Evolutionary conservation across 2,113 vertebrate genomes (phyloP).

Genomic region (Chionodraco myersi): DNA sequence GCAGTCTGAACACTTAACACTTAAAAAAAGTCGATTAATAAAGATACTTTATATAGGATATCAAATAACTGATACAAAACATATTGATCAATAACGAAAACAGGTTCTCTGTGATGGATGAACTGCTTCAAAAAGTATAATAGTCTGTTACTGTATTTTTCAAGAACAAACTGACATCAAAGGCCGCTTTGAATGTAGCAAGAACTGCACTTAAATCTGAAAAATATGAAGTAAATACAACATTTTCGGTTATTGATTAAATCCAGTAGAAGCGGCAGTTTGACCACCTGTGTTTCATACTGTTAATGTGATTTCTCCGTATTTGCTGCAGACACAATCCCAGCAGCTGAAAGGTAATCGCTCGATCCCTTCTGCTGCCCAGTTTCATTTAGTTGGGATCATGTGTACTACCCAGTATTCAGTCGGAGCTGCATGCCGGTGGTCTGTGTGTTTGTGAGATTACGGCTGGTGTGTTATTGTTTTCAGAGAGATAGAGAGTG

Average conservation of each 20-base stretch:
- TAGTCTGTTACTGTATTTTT: not conserved
- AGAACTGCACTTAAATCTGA: not conserved
- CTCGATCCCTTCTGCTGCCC: conserved; percentile 18
- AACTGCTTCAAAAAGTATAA: not conserved
- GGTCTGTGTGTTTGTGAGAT: conserved; percentile 31
- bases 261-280: not conserved
- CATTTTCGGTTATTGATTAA: not conserved
- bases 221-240: not conserved
- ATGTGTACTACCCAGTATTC: not conserved
- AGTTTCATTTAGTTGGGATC: conserved; percentile 1
- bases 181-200: not conserved
- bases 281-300: not conserved
- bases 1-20: not conserved
- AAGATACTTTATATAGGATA: not conserved
- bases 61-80: not conserved
- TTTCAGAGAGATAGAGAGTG: conserved; percentile 58
- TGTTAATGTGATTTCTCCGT: not conserved
- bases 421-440: conserved; percentile 20
- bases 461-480: conserved; percentile 50
- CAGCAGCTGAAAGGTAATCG: conserved; percentile 2
- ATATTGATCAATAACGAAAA: not conserved
- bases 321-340: not conserved
- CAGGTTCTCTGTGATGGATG: not conserved
- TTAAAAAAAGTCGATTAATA: too few relatives aligned
- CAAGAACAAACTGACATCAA: not conserved